Evolutionary conservation across 1,140 invertebrate species (phyloP).

Genomic region (Drosophila auraria): DNA sequence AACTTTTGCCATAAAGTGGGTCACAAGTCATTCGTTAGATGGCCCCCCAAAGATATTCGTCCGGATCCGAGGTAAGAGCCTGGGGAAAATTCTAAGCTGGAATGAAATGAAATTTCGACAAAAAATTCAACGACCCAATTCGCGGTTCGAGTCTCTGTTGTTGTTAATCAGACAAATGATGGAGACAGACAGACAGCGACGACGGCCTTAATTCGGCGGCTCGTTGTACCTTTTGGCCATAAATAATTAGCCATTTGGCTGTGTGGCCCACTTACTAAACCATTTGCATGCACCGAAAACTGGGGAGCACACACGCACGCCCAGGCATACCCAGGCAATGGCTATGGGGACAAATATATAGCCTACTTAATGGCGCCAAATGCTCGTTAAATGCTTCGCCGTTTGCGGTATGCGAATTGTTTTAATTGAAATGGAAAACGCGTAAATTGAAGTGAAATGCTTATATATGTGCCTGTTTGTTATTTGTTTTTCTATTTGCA

Average conservation of each 20-base stretch:
- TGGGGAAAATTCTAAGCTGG: conserved; percentile 2
- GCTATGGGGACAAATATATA: conserved; percentile 18
- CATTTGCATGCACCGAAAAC: conserved; percentile 69
- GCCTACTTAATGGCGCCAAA: conserved; percentile 76
- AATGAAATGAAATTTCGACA: conserved; percentile 15
- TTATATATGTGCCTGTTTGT: conserved; percentile 31
- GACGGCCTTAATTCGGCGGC: conserved; percentile 41
- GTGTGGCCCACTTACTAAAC: conserved; percentile 56
- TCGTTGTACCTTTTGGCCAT: conserved; percentile 57
- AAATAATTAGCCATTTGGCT: conserved; percentile 73
- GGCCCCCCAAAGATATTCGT: conserved; percentile 23
- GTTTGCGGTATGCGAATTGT: conserved; percentile 62
- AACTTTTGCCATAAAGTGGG: conserved; percentile 31
- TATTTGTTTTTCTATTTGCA: conserved; percentile 78
- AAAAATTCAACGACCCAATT: conserved; percentile 57
- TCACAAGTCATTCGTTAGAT: conserved; percentile 36
- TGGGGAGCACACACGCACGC: conserved; percentile 14
- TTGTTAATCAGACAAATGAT: conserved; percentile 64
- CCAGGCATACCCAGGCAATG: background rate
- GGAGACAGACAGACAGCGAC: conserved; percentile 39
- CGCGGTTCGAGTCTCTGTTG: conserved; percentile 20
- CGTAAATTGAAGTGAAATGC: conserved; percentile 77
- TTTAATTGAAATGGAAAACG: conserved; percentile 82
- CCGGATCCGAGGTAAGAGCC: background rate
- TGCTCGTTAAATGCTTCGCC: conserved; percentile 61